Evolutionary conservation across 2,113 vertebrate genomes (phyloP).

Genomic region (Ranitomeya variabilis): DNA sequence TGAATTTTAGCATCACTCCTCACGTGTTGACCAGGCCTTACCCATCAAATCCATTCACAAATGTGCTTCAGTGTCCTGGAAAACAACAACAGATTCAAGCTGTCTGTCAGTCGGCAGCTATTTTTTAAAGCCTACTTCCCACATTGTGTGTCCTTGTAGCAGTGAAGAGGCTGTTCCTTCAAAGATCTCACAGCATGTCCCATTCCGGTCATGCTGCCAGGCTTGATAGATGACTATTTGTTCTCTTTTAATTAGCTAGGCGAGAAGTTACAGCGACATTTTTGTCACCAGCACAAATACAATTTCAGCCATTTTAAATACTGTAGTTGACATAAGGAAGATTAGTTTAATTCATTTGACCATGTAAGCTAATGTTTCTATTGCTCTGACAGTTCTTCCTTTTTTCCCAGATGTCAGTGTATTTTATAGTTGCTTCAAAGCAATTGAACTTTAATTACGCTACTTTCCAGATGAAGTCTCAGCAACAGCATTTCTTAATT

Average conservation of each 20-base stretch:
- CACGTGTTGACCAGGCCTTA: slow-evolving; percentile 64
- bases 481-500: background rate
- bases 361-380: background rate
- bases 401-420: background rate
- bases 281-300: slow-evolving; percentile 63
- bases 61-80: slow-evolving; percentile 63
- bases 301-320: background rate
- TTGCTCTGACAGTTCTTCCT: slow-evolving; percentile 10
- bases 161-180: slow-evolving; percentile 57
- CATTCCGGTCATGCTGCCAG: slow-evolving; percentile 57
- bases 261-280: slow-evolving; percentile 64
- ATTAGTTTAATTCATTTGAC: slow-evolving; percentile 8
- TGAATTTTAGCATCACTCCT: slow-evolving; percentile 71
- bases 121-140: slow-evolving; percentile 68
- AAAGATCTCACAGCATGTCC: slow-evolving; percentile 56
- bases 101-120: slow-evolving; percentile 67
- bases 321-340: slow-evolving; percentile 9
- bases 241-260: slow-evolving; percentile 60
- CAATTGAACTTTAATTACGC: background rate
- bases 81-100: slow-evolving; percentile 65
- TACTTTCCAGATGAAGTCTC: background rate
- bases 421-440: background rate
- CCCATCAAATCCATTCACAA: slow-evolving; percentile 68
- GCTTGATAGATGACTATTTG: slow-evolving; percentile 61
- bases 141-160: slow-evolving; percentile 66